phyloP scores from a whole-genome alignment of 2,797 vertebrate species.

The Dicrostonyx torquatus region DNA sequence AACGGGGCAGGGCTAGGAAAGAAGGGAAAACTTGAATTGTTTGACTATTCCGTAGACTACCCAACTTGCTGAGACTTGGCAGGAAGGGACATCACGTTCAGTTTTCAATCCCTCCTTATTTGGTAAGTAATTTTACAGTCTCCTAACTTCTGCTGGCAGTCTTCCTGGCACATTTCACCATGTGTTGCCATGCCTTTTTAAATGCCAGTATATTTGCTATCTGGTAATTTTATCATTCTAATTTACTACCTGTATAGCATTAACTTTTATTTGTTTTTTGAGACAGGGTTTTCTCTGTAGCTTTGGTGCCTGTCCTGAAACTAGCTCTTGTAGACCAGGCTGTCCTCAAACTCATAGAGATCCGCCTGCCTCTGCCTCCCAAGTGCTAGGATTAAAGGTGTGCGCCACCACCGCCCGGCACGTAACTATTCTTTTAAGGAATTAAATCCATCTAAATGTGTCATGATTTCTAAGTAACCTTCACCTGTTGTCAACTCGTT shows the following conservation, averaged over 20 bases:
- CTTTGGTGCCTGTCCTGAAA: no score
- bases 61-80: conserved; percentile 62
- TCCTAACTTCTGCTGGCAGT: conserved; percentile 10
- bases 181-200: not conserved
- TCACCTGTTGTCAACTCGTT: conserved; percentile 48
- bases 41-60: conserved; percentile 43
- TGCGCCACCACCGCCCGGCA: no score
- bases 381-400: no score
- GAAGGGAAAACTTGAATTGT: conserved; percentile 45
- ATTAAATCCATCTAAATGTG: conserved; percentile 34
- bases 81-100: conserved; percentile 69
- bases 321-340: no score
- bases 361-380: no score
- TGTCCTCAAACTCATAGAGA: no score
- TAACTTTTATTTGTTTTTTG: no score
- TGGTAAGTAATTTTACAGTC: conserved; percentile 66
- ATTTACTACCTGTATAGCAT: conserved; percentile 28
- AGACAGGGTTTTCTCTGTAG: no score
- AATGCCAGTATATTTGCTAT: not conserved
- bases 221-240: conserved; percentile 44
- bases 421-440: conserved; percentile 41
- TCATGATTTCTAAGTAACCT: conserved; percentile 56
- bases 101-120: conserved; percentile 38
- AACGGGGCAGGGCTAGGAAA: conserved; percentile 9
- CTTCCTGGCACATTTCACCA: conserved; percentile 50